Evolutionary conservation across 2,797 vertebrate species (phyloP).

Genomic region (Heterohyrax brucei): DNA sequence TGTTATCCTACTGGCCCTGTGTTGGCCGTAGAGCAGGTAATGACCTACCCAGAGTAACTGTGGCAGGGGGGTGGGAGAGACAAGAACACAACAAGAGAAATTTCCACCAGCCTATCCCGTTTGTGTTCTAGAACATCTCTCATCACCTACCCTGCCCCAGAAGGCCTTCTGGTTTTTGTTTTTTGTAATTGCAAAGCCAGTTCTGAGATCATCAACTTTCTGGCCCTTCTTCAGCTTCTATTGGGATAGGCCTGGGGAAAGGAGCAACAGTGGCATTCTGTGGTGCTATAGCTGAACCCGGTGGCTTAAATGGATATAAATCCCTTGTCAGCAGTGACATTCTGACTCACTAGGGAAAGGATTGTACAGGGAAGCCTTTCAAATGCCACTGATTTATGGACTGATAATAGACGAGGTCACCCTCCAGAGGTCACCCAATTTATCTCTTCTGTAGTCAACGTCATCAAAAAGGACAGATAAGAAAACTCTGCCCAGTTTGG

Average conservation of each 20-base stretch:
- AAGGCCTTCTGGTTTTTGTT: not conserved
- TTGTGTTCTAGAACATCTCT: not conserved
- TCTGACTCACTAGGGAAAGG: slow-evolving; percentile 27
- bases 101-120: not conserved
- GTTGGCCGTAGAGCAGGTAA: not conserved
- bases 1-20: not conserved
- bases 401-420: slow-evolving; percentile 61
- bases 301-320: slow-evolving; percentile 47
- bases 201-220: not conserved
- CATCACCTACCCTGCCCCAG: not conserved
- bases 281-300: slow-evolving; percentile 30
- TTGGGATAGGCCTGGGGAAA: not conserved
- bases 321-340: not conserved
- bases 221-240: not conserved
- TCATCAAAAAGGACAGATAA: not conserved
- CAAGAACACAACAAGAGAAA: not conserved
- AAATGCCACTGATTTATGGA: not conserved
- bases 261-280: not conserved
- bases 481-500: not conserved
- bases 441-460: not conserved
- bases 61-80: too few species aligned
- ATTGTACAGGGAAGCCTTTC: slow-evolving; percentile 41
- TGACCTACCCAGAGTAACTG: not conserved
- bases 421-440: slow-evolving; percentile 35
- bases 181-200: not conserved